Percentiles rank a stretch among this genome's conserved stretches.
These are phyloP conservation scores for cat (Felis catus) DNA, from an alignment of 2,113 vertebrate species.

Conservation along the genomic window F.catus_Fca126_mat1.0 CM031420.1:147483001-147483500, in stretches of 20 bases:
- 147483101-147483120: neutral
- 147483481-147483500: neutral
- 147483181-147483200: neutral
- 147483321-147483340: too few relatives aligned
- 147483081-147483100: neutral
- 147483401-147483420: too few relatives aligned
- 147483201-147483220: neutral
- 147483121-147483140: neutral
- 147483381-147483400: too few relatives aligned
- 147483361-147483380: too few relatives aligned
- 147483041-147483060: neutral
- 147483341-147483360: too few relatives aligned
- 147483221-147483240: neutral
- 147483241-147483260: too few relatives aligned
- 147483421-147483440: too few relatives aligned
- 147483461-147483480: neutral
- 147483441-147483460: neutral
- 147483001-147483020: neutral
- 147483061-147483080: neutral
- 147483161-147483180: neutral
- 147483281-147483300: too few relatives aligned
- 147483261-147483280: too few relatives aligned
- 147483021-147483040: neutral
- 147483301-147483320: too few relatives aligned
- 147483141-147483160: neutral